A percentile compares a stretch with the other conserved stretches of the same genome.
phyloP scores from a whole-genome alignment of 2,888 invertebrate genomes.

The Diachrysia chrysitis region DNA sequence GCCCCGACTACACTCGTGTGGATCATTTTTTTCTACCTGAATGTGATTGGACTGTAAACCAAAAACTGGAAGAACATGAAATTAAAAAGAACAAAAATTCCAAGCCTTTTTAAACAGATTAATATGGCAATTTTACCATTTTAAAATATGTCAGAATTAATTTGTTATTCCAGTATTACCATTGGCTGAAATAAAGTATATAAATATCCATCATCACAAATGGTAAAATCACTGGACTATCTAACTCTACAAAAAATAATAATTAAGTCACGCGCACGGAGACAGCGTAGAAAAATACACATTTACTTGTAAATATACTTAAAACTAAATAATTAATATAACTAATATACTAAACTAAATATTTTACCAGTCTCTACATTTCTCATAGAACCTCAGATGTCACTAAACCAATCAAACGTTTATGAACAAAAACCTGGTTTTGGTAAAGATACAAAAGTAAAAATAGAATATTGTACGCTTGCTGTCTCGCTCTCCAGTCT shows the following conservation, averaged over 20 bases:
- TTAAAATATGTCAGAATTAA: background rate
- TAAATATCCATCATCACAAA: background rate
- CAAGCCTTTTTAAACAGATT: background rate
- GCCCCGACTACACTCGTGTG: background rate
- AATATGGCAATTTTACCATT: background rate
- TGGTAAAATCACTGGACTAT: background rate
- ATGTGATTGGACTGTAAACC: background rate
- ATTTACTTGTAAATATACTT: background rate
- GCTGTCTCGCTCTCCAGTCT: conserved; percentile 49
- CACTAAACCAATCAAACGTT: conserved; percentile 36
- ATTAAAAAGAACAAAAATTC: background rate
- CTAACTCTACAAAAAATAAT: background rate
- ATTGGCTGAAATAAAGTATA: background rate
- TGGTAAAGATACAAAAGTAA: conserved; percentile 47
- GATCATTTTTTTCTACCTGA: background rate
- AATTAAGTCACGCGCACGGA: background rate
- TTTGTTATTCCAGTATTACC: background rate
- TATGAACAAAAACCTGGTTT: conserved; percentile 29
- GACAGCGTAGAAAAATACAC: background rate
- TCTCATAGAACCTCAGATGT: conserved; percentile 35
- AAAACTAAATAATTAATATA: background rate
- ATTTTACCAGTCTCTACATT: too few relatives aligned
- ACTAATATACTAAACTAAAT: too few relatives aligned
- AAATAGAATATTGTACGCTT: conserved; percentile 43
- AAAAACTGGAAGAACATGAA: background rate